phyloP scores from a whole-genome alignment of 2,113 vertebrate genomes.

The Penelope pileata region DNA sequence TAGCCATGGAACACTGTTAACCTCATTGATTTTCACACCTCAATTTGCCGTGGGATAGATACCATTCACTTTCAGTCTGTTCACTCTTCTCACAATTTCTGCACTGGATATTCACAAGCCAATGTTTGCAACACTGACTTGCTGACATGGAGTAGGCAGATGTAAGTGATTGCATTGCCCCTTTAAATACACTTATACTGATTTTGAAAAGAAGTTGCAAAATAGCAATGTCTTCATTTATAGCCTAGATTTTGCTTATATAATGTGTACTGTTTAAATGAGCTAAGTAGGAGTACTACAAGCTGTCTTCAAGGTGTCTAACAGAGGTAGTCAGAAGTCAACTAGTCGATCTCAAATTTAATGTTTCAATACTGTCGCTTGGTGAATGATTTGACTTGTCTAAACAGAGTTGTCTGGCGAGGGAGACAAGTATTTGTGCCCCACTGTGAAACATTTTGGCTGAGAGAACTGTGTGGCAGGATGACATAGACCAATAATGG shows the following conservation, averaged over 20 bases:
- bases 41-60: neutral
- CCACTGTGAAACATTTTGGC: neutral
- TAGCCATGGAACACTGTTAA: neutral
- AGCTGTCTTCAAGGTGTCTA: neutral
- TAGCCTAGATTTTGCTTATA: neutral
- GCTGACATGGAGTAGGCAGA: neutral
- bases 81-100: neutral
- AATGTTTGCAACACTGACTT: neutral
- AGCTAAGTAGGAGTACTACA: neutral
- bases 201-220: constrained; percentile 10
- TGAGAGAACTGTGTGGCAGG: neutral
- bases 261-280: neutral
- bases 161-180: neutral
- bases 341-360: neutral
- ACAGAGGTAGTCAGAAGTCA: neutral
- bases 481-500: neutral
- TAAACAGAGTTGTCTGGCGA: neutral
- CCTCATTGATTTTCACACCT: neutral
- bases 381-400: neutral
- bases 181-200: neutral
- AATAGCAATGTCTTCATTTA: neutral
- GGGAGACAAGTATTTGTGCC: neutral
- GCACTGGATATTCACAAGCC: rapidly evolving
- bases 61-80: neutral
- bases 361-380: neutral